Evolutionary conservation across 2,888 invertebrate species (phyloP), one percentile per base, ranked within the genome.

Genomic region (Elmis aenea): DNA sequence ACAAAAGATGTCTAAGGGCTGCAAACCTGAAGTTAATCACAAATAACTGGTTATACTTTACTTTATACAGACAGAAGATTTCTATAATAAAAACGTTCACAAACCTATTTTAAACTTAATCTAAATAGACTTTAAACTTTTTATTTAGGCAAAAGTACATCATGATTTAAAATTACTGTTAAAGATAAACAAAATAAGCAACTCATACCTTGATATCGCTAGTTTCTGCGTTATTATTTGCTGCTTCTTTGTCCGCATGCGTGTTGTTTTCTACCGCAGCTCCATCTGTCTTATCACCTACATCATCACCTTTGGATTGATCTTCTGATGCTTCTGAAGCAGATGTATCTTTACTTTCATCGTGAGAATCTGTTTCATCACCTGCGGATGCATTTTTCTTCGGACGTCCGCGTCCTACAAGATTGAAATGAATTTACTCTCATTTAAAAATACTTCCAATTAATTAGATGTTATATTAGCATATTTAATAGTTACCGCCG

Each of bases 361-460:
- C 59, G 21, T 62, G 62, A 3, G 62, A 57, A 42, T 65, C 64
- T 27, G 56, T 58, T 42, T 61, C 61, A 23, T 59, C 62, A 5
- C n/a, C n/a, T 22, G 51, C 56, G 11, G 42, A 47, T 16, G 52
- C 55, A 36, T 57, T 61, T 41, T 60, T 64, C 28, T 63, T 61
- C 8, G 59, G 60, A 42, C 67, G 61, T 1, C 68, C 67, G 28
- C 67, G 61, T 11, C 62, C 64, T 61, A 38, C 45, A 33, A 6
- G 38, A 27, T 9, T 21, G 5, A 26, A 34, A 32, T 15, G 5
- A 32, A 24, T 41, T 39, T 48, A 13, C 30, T 24, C 6, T 15
- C 13, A n/a, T 30, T n/a, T 13, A 22, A 20, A 9, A 15, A 28
- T n/a, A n/a, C 5, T 28, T 1, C 5, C 9, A 22, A 31, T 8